phyloP scores from a whole-genome alignment of 2,113 vertebrate genomes.

The Cavia aperea region DNA sequence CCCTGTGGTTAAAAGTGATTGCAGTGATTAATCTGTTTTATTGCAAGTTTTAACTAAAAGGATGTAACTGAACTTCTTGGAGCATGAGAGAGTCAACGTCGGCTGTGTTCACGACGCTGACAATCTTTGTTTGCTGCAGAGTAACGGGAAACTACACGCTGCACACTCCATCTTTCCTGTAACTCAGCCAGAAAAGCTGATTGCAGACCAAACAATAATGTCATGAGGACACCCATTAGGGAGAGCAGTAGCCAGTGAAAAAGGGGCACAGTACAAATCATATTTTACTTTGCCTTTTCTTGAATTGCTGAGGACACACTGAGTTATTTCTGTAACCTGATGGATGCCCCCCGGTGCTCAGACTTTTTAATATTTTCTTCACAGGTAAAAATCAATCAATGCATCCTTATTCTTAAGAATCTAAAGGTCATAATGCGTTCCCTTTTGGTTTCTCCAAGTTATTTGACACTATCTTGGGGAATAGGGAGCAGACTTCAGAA shows the following conservation, averaged over 20 bases:
- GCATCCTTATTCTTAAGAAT: neutral
- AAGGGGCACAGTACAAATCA: neutral
- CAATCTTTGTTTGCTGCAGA: constrained; percentile 50
- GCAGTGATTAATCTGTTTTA: constrained; percentile 55
- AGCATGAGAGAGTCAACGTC: neutral
- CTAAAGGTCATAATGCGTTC: neutral
- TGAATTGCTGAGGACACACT: constrained; percentile 16
- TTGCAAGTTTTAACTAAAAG: constrained; percentile 56
- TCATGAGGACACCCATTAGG: constrained; percentile 32
- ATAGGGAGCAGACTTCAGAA: neutral
- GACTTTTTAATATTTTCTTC: constrained; percentile 45
- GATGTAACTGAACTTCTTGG: constrained; percentile 49
- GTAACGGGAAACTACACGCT: neutral
- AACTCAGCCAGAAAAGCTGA: constrained; percentile 56
- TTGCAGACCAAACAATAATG: constrained; percentile 54
- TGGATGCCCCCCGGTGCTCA: neutral
- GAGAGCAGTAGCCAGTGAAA: constrained; percentile 29
- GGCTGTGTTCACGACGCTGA: neutral
- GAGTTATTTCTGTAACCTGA: constrained; percentile 39
- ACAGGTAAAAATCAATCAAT: constrained; percentile 30
- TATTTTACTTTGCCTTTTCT: constrained; percentile 2
- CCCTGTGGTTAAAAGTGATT: constrained; percentile 48
- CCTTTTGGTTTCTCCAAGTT: constrained; percentile 6
- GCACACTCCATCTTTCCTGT: constrained; percentile 43
- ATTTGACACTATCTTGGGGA: neutral